These are phyloP conservation scores for Xenopus tropicalis DNA, from an alignment of 2,113 vertebrate species.

Conservation along the genomic window DNA sequence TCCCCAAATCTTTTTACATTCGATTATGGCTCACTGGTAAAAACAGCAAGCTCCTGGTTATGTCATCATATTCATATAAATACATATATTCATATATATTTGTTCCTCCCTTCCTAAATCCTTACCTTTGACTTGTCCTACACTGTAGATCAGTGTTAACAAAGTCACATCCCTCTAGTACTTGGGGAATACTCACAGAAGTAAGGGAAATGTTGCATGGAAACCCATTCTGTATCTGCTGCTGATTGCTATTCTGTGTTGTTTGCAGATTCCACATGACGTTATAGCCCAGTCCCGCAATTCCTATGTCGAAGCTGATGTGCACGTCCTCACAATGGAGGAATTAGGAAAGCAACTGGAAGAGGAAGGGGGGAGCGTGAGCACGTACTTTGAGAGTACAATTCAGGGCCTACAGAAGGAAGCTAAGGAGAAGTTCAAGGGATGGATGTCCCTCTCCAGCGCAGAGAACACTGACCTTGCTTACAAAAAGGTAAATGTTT, in stretches of 20 bases:
- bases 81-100: no score
- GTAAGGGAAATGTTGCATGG: no score
- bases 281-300: conserved; percentile 87
- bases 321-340: conserved; percentile 78
- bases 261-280: conserved; percentile 82
- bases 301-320: conserved; percentile 85
- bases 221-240: not conserved
- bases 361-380: conserved; percentile 76
- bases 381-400: conserved; percentile 76
- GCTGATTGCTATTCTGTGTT: not conserved
- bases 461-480: conserved; percentile 82
- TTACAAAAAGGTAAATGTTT: conserved; percentile 84
- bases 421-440: conserved; percentile 89
- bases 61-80: no score
- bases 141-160: no score
- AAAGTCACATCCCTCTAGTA: no score
- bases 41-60: not conserved
- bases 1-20: no score
- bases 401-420: conserved; percentile 87
- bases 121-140: no score
- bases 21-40: no score
- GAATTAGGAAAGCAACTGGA: conserved; percentile 83
- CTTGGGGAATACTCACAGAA: no score
- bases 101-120: no score
- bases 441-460: conserved; percentile 85